Evolutionary conservation across 2,797 vertebrate species (phyloP), one percentile per base, ranked within the genome.

Genomic region (Clarias platycephalus): DNA sequence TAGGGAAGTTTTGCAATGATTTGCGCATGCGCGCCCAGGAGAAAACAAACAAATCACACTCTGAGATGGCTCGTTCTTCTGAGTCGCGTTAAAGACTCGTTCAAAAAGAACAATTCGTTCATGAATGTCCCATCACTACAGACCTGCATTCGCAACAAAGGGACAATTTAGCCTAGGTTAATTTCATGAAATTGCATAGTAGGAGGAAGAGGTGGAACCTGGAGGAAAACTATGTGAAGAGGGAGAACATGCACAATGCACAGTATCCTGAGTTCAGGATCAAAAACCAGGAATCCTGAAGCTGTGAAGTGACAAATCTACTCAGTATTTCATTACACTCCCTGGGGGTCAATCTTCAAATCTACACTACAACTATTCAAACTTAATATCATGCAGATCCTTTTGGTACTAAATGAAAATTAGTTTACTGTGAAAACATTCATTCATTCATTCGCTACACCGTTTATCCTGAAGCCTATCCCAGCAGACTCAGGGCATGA

Each of bases 201-300:
- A 13, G 6, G 24, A 62, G 57, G 58, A 62, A 60, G 31, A 3
- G 16, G 18, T 55, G 31, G 55, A 24, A 62, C 34, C 57, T 62
- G 57, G 31, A 40, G 57, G 6, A 58, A 18, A 18, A n/a, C 15
- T 75, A 22, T 4, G 34, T 34, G 26, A 37, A 60, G 20, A 37
- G 12, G 31, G 31, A 77, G 49, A 66, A 34, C 18, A 64, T 57
- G 15, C 7, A 58, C 28, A 67, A 64, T 57, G 7, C 7, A 40
- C 66, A 81, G 18, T 20, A 28, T 53, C 26, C 18, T 57, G 26
- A 31, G 8, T 4, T 12, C 26, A 76, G 26, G 49, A 75, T 75
- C 49, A 75, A 75, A 37, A 75, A 24, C 31, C 75, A 77, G 75
- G 31, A 76, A 5, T 18, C 53, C 16, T 75, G 72, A 31, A 57